Conservation (phyloP, 2,797 vertebrate genomes). For the Merluccius polli region DNA sequence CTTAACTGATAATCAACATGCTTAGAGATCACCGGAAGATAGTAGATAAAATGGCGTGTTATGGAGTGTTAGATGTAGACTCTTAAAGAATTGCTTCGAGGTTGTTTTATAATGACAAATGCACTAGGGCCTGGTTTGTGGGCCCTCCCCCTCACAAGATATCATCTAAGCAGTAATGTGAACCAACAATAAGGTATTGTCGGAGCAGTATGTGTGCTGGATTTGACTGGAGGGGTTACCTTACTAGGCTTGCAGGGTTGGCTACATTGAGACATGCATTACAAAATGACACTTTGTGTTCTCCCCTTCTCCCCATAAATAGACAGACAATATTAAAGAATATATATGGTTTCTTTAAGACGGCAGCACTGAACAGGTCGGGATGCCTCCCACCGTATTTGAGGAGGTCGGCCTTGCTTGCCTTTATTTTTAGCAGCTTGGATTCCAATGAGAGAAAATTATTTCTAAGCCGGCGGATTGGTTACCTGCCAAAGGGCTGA, state of each 20-base stretch:
- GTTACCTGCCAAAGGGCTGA: not conserved
- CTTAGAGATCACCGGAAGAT: not conserved
- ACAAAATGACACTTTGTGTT: not conserved
- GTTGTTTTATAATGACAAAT: not conserved
- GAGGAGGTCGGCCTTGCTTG: not conserved
- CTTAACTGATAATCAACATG: too few relatives aligned
- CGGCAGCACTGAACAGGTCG: not conserved
- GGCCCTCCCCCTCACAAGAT: too few relatives aligned
- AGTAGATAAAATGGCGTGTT: not conserved
- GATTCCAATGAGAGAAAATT: not conserved
- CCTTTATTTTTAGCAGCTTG: not conserved
- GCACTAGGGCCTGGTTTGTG: too few relatives aligned
- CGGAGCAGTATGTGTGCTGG: not conserved
- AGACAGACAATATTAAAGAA: not conserved
- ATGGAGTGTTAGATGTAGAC: not conserved
- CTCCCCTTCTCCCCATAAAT: not conserved
- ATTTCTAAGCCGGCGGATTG: not conserved
- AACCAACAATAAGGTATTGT: not conserved
- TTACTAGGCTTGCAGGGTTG: not conserved
- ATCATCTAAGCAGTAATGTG: too few relatives aligned
- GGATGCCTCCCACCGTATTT: not conserved
- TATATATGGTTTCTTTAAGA: not conserved
- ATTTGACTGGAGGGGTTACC: not conserved
- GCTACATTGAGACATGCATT: not conserved
- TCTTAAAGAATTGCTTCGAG: not conserved